These are phyloP conservation scores for Olivierus martensii DNA, from an alignment of 1,140 invertebrate genomes.

Conservation along the genomic window DNA sequence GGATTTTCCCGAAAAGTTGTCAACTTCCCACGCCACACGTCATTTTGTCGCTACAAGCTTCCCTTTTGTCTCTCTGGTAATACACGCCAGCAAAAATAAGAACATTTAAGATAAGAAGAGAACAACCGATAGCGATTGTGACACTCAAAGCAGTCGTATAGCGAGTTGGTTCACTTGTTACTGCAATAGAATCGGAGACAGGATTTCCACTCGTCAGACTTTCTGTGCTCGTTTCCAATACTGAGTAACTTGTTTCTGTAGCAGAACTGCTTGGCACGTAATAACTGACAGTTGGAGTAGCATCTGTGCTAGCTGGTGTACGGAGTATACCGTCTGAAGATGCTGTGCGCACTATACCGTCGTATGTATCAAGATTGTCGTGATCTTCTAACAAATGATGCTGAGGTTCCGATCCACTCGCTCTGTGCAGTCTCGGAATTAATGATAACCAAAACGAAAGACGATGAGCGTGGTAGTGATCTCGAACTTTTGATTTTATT, in stretches of 20 bases:
- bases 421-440: constrained; percentile 85
- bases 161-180: neutral
- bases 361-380: constrained; percentile 31
- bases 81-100: constrained; percentile 86
- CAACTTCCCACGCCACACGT: too few relatives aligned
- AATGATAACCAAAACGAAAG: constrained; percentile 94
- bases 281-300: too few relatives aligned
- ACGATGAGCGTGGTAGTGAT: constrained; percentile 86
- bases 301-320: neutral
- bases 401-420: constrained; percentile 43
- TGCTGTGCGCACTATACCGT: constrained; percentile 27
- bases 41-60: neutral
- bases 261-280: too few relatives aligned
- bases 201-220: too few relatives aligned
- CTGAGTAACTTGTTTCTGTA: too few relatives aligned
- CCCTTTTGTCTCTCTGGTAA: constrained; percentile 59
- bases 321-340: neutral
- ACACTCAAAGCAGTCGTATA: constrained; percentile 77
- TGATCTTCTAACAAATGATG: constrained; percentile 69
- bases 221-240: too few relatives aligned
- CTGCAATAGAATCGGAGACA: too few relatives aligned
- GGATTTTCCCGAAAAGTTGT: too few relatives aligned
- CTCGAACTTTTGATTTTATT: constrained; percentile 72
- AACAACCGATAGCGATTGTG: constrained; percentile 79
- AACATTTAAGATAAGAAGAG: constrained; percentile 73